These are phyloP conservation scores for Mobula birostris DNA, from an alignment of 2,113 vertebrate genomes.

Conservation along the genomic window DNA sequence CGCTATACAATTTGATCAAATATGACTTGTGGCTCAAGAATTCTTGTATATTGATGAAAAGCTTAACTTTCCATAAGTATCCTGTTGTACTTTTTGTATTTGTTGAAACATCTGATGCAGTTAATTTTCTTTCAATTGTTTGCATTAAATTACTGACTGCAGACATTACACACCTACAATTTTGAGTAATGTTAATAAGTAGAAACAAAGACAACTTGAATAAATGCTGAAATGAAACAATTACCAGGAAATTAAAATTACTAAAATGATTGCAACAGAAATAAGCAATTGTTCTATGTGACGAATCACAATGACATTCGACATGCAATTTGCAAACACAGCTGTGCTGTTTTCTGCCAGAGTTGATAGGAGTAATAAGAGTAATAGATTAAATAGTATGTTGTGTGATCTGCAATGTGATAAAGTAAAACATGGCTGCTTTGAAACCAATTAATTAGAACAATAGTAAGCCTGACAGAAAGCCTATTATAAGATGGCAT, in stretches of 20 bases:
- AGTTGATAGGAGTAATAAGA: background rate
- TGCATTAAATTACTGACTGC: background rate
- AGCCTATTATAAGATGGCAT: background rate
- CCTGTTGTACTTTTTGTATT: background rate
- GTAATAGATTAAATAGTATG: background rate
- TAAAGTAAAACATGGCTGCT: background rate
- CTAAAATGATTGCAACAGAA: constrained; percentile 4
- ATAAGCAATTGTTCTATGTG: constrained; percentile 12
- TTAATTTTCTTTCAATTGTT: constrained; percentile 17
- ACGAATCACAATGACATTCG: background rate
- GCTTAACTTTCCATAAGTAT: background rate
- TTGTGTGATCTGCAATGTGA: background rate
- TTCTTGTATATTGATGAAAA: background rate
- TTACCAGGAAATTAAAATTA: background rate
- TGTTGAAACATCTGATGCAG: constrained; percentile 10
- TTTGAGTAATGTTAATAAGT: constrained; percentile 4
- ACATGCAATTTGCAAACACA: constrained; percentile 23
- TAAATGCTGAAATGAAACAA: background rate
- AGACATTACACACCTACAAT: constrained; percentile 17
- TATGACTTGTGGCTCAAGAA: background rate
- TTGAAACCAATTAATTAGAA: background rate
- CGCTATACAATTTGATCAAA: background rate
- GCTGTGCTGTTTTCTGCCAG: background rate
- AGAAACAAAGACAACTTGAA: constrained; percentile 25
- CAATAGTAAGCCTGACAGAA: background rate